phyloP scores from a whole-genome alignment of 1,140 invertebrate species.

The Drosophila busckii region DNA sequence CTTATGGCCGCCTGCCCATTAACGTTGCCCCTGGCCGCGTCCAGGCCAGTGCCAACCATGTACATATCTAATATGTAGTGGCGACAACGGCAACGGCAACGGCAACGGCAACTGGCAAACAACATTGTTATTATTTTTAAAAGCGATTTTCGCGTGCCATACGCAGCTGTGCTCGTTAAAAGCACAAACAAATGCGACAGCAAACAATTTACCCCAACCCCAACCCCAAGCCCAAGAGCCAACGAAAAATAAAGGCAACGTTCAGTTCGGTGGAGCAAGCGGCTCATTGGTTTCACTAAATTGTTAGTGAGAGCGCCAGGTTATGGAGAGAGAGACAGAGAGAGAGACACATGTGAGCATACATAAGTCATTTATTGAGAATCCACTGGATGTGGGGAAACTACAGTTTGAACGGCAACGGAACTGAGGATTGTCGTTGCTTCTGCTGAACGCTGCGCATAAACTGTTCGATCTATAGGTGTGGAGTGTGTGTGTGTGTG shows the following conservation, averaged over 20 bases:
- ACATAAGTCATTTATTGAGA: constrained; percentile 74
- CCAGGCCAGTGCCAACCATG: too few relatives aligned
- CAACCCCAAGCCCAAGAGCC: too few relatives aligned
- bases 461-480: constrained; percentile 43
- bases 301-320: too few relatives aligned
- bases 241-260: too few relatives aligned
- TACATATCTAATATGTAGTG: too few relatives aligned
- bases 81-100: too few relatives aligned
- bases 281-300: too few relatives aligned
- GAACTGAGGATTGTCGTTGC: too few relatives aligned
- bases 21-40: too few relatives aligned
- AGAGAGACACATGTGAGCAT: constrained; percentile 55
- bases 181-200: constrained; percentile 49
- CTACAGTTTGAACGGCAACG: not conserved
- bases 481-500: not conserved
- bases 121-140: constrained; percentile 72
- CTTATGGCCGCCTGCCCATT: too few relatives aligned
- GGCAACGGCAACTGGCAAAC: constrained; percentile 8
- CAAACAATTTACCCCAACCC: not conserved
- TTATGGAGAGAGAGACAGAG: constrained; percentile 38
- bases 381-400: constrained; percentile 48
- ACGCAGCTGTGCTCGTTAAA: constrained; percentile 71
- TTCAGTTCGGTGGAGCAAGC: too few relatives aligned
- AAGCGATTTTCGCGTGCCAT: constrained; percentile 61
- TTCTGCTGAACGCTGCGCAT: too few relatives aligned